These are phyloP conservation scores for Tachystola acroxantha DNA, from an alignment of 2,888 invertebrate species.

Conservation along the genomic window DNA sequence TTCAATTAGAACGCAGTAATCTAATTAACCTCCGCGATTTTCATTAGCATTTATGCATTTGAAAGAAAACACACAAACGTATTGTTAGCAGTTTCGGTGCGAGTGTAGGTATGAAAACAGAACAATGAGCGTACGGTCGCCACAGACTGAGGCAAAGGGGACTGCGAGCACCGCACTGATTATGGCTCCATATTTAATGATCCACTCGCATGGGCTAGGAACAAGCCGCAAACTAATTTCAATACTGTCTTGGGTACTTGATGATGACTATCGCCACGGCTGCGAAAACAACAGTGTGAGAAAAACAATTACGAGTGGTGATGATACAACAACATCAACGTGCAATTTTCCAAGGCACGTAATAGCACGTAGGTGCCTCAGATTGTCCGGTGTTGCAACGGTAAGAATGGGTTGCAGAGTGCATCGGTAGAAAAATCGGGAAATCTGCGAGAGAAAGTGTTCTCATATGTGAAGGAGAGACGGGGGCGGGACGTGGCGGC, in stretches of 20 bases:
- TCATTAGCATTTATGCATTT: constrained; percentile 6
- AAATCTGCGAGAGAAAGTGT: constrained; percentile 66
- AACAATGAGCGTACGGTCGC: constrained; percentile 40
- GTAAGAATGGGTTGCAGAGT: constrained; percentile 26
- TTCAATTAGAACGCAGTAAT: constrained; percentile 1
- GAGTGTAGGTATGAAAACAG: constrained; percentile 30
- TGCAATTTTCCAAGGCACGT: constrained; percentile 8
- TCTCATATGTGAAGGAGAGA: constrained; percentile 57
- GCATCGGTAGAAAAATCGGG: constrained; percentile 54
- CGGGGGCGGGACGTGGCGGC: constrained; percentile 30
- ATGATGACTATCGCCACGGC: constrained; percentile 7
- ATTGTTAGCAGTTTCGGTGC: constrained; percentile 8
- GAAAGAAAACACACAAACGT: constrained; percentile 18
- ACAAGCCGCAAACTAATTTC: constrained; percentile 64
- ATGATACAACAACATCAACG: not conserved
- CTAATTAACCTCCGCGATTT: constrained; percentile 7
- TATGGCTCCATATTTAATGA: constrained; percentile 73
- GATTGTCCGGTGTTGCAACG: constrained; percentile 24
- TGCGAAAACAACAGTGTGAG: constrained; percentile 2
- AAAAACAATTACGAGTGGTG: constrained; percentile 2
- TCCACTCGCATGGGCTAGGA: constrained; percentile 56
- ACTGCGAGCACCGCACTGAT: constrained; percentile 62
- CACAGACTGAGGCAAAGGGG: constrained; percentile 46
- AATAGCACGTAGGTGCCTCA: constrained; percentile 9
- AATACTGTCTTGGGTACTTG: constrained; percentile 48